Base-by-base conservation (phyloP, 92 coral and sea anemone genomes). In the Zoanthus solanderi region DNA sequence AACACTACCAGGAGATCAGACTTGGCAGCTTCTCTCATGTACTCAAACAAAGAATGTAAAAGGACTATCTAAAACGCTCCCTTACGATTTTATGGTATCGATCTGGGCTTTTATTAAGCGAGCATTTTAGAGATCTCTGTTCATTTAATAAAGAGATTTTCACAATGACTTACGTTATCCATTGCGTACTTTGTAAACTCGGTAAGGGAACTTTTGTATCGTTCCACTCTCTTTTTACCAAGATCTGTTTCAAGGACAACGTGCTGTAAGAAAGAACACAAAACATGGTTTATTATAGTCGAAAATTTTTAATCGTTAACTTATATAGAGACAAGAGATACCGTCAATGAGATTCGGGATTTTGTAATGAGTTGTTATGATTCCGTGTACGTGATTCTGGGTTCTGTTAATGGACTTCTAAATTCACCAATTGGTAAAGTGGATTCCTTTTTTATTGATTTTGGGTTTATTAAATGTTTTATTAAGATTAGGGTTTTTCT, bases 131-230 rank as follows among this genome's bases (percentile, higher is more conserved):
- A 23, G 23, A 23, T 23, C 23, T 23, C 23, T 23, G 23, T 23
- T 23, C 23, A 23, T 23, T 23, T 23, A 34, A 34, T 34, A 37
- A 2, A 37, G 3, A 37, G 42, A 37, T 37, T 0, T 85, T 15
- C 9, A 29, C 16, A 18, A 9, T 14, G 71, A 57, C 88, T 75
- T 75, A 85, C 88, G 29, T 85, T 85, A 74, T 56, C 54, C 83
- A 85, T 85, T 17, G 88, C 88, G 79, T 74, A 85, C 60, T 85
- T 85, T 9, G 88, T 85, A 53, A 85, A 85, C 14, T 74, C 80
- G 15, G 88, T 72, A 3, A 73, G 80, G 29, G 88, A 72, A 29
- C 81, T 72, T 67, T 85, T 85, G 88, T 60, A 85, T 6, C 88
- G 88, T 34, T 85, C 88, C 28, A 76, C 81, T 28, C 57, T 85